phyloP scores from a whole-genome alignment of 2,797 vertebrate genomes.

The Characodon lateralis region DNA sequence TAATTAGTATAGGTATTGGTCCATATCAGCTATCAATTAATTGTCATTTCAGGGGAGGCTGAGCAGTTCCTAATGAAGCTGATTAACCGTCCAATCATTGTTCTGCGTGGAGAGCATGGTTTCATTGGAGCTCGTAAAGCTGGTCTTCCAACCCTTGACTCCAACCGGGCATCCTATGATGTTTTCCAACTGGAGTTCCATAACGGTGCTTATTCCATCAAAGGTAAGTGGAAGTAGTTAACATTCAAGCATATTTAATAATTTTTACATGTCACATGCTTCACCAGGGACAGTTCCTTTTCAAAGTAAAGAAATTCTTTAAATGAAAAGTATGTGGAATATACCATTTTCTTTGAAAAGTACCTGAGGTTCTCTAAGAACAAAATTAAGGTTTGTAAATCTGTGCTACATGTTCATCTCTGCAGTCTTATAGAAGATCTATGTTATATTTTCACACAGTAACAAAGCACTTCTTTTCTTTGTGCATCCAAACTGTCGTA shows the following conservation, averaged over 20 bases:
- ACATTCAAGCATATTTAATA: not conserved
- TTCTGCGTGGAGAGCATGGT: slow-evolving; percentile 93
- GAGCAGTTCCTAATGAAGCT: slow-evolving; percentile 95
- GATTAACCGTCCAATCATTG: slow-evolving; percentile 95
- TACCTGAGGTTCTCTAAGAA: too few species aligned
- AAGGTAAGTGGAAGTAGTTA: slow-evolving; percentile 77
- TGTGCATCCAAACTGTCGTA: too few species aligned
- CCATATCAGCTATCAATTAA: not conserved
- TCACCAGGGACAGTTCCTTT: not conserved
- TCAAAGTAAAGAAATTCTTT: not conserved
- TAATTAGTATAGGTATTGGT: not conserved
- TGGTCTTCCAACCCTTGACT: slow-evolving; percentile 88
- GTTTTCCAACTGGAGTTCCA: slow-evolving; percentile 94
- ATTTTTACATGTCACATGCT: not conserved
- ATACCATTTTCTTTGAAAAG: not conserved
- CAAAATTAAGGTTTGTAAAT: not conserved
- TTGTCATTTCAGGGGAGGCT: slow-evolving; percentile 80
- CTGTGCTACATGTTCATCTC: not conserved
- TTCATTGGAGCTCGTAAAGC: slow-evolving; percentile 94
- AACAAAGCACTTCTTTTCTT: not conserved
- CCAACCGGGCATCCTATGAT: slow-evolving; percentile 93
- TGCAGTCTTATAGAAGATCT: not conserved
- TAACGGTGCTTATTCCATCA: slow-evolving; percentile 90
- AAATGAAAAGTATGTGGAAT: not conserved
- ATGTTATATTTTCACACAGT: not conserved